These are phyloP conservation scores for Turritopsis dohrnii DNA, from an alignment of 30 jellyfish, hydroid and myxozoan genomes.

Conservation along the genomic window DNA sequence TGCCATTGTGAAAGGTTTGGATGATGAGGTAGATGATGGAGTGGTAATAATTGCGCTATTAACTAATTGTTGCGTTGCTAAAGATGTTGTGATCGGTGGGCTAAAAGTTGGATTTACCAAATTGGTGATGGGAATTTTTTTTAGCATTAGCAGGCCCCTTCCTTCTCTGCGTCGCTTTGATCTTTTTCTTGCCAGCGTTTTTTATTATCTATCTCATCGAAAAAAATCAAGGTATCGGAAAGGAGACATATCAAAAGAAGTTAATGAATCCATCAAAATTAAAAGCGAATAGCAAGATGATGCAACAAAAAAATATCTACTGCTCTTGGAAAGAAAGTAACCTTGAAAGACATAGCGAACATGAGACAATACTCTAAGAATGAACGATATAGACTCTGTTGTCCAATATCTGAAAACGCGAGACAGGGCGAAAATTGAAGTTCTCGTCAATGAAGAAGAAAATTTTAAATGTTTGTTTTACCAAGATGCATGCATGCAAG, in stretches of 20 bases:
- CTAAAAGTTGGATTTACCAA: no score
- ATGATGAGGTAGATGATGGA: no score
- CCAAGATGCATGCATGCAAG: slow-evolving; percentile 4
- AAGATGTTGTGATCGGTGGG: no score
- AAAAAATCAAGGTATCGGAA: no score
- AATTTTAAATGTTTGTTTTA: slow-evolving; percentile 26
- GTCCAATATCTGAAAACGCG: slow-evolving; percentile 10
- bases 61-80: no score
- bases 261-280: slow-evolving; percentile 17
- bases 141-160: no score
- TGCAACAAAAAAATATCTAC: slow-evolving; percentile 32
- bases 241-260: neutral
- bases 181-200: no score
- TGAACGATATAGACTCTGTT: slow-evolving; percentile 34
- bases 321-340: slow-evolving; percentile 27
- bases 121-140: no score
- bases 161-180: no score
- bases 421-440: slow-evolving; percentile 31
- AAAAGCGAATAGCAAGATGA: slow-evolving; percentile 34
- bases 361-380: slow-evolving; percentile 10
- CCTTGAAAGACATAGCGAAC: slow-evolving; percentile 41
- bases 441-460: slow-evolving; percentile 23
- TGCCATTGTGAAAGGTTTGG: no score
- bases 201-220: no score
- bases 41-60: no score